Conservation (phyloP, 2,797 vertebrate species). For the Micropoecilia bifurca region DNA sequence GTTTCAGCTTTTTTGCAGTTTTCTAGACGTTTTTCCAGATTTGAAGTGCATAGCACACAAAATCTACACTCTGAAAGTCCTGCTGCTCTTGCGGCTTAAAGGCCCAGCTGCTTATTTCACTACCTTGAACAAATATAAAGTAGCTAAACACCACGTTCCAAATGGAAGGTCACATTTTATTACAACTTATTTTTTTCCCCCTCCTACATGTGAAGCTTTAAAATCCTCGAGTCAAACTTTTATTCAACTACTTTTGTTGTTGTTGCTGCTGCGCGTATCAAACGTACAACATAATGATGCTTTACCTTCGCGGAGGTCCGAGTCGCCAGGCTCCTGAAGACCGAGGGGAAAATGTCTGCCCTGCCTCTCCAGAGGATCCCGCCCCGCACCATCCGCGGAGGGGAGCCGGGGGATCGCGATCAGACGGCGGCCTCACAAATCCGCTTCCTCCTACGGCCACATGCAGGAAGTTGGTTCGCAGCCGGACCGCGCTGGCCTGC, state of each 20-base stretch:
- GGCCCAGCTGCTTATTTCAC: background rate
- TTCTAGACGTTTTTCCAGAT: too few relatives aligned
- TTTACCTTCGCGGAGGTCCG: slow-evolving; percentile 71
- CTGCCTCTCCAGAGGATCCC: slow-evolving; percentile 66
- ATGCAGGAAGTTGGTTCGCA: slow-evolving; percentile 69
- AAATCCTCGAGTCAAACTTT: background rate
- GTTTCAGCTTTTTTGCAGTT: too few relatives aligned
- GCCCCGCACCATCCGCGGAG: slow-evolving; percentile 59
- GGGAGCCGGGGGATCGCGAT: slow-evolving; percentile 12
- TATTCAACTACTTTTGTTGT: background rate
- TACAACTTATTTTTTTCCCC: background rate
- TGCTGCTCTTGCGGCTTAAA: background rate
- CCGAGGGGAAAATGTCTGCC: slow-evolving; percentile 77
- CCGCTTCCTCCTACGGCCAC: slow-evolving; percentile 46
- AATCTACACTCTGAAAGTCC: background rate
- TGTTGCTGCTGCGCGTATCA: too few relatives aligned
- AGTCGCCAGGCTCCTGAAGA: slow-evolving; percentile 60
- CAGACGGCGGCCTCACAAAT: slow-evolving; percentile 26
- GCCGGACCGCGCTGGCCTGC: slow-evolving; percentile 45
- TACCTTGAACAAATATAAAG: background rate
- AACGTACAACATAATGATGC: background rate
- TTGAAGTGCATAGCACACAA: background rate
- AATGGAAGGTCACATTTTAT: background rate
- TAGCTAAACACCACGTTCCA: background rate
- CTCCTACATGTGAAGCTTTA: background rate